Evolutionary conservation across 2,888 invertebrate genomes (phyloP).

Genomic region (Leptinotarsa juncta): DNA sequence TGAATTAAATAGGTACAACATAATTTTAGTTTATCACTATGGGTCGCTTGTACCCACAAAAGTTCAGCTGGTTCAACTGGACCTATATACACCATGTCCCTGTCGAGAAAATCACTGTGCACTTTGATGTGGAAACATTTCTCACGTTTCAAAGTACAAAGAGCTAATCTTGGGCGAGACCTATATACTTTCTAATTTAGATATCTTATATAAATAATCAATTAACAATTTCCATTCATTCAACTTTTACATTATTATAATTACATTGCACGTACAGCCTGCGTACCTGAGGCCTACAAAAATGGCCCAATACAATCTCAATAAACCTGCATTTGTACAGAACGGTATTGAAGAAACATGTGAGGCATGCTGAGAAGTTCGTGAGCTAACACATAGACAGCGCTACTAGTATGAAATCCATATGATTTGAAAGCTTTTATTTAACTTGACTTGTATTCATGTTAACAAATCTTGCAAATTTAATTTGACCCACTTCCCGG

Average conservation of each 20-base stretch:
- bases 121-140: neutral
- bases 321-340: slow-evolving; percentile 39
- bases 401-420: no score
- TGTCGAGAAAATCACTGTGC: neutral
- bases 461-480: no score
- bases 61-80: slow-evolving; percentile 24
- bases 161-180: neutral
- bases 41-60: slow-evolving; percentile 39
- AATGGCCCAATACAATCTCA: slow-evolving; percentile 54
- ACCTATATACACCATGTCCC: slow-evolving; percentile 16
- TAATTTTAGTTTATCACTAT: slow-evolving; percentile 56
- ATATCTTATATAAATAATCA: slow-evolving; percentile 57
- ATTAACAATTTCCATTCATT: slow-evolving; percentile 47
- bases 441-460: no score
- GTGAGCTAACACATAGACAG: no score
- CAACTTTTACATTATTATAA: slow-evolving; percentile 44
- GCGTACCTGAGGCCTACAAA: slow-evolving; percentile 53
- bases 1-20: slow-evolving; percentile 57
- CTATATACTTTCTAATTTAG: slow-evolving; percentile 50
- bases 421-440: no score
- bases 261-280: slow-evolving; percentile 65
- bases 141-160: neutral
- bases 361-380: neutral
- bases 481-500: no score
- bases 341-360: slow-evolving; percentile 6